A percentile compares a stretch with the other conserved stretches of the same genome.
Conservation (phyloP, 2,888 invertebrate species). For the Sarcophaga carnaria region DNA sequence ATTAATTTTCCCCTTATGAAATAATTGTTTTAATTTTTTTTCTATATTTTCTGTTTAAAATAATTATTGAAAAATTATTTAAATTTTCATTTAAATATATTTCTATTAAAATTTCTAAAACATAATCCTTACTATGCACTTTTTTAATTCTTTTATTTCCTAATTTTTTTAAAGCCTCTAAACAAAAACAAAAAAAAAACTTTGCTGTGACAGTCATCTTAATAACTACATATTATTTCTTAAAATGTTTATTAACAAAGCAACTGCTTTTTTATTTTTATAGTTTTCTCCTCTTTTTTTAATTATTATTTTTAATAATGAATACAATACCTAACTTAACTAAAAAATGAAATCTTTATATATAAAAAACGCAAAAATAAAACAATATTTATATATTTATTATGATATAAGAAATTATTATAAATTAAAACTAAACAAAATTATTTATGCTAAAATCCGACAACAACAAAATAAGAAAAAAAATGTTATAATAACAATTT, state of each 20-base stretch:
- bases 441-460: constrained; percentile 24
- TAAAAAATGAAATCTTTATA: background rate
- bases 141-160: constrained; percentile 22
- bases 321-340: constrained; percentile 7
- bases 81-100: no score
- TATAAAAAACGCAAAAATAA: background rate
- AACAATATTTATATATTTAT: constrained; percentile 3
- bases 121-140: background rate
- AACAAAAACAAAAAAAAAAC: constrained; percentile 65
- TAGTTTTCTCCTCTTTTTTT: background rate
- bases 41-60: background rate
- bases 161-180: constrained; percentile 21
- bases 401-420: constrained; percentile 6
- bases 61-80: background rate
- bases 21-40: no score
- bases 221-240: constrained; percentile 38
- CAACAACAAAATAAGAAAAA: background rate
- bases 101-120: background rate
- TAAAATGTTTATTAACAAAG: constrained; percentile 54
- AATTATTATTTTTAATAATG: constrained; percentile 12
- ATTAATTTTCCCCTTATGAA: no score
- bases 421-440: constrained; percentile 8
- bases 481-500: constrained; percentile 9
- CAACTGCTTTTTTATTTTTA: background rate
- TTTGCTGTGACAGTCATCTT: constrained; percentile 69